Evolutionary conservation across 2,888 invertebrate genomes (phyloP), one percentile per base, ranked within the genome.

Genomic region (Nymphalis urticae): DNA sequence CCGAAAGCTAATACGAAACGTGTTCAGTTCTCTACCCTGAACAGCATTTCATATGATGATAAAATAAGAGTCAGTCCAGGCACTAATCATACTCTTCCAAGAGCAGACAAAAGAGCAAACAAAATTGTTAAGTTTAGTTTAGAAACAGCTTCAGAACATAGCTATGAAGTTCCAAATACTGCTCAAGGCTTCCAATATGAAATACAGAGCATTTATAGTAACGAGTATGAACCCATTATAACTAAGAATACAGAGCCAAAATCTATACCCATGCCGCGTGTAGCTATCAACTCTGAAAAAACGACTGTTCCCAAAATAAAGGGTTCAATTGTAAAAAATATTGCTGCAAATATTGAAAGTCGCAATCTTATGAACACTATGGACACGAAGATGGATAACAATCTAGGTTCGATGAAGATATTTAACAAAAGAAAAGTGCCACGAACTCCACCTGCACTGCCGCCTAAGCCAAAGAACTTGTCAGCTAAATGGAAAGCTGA

Each of bases 391-490:
- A 73, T 79, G 69, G 94, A 93, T 68, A 84, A 80, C 63, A 90
- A 85, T 72, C 77, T 83, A 65, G 87, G 86, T 71, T 83, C 89
- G 62, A 90, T 91, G 88, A 92, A 92, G 75, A 88, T 91, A 77
- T 90, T 92, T 73, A 93, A 93, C 75, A 93, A 89, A 75, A 88
- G 87, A 75, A 94, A 95, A 85, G 94, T 94, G 72, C 91, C 94
- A 78, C 89, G 95, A 80, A 94, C 94, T 74, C 96, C 96, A 69
- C 96, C 96, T 66, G 95, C 96, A 74, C 87, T 97, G 82, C 96
- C 97, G 71, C 96, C 97, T 59, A 96, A 97, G 88, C 96, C 96
- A 78, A 95, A 95, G 76, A 96, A 96, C 86, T 90, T 96, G 77
- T 93, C 94, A 80, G 95, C 91, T 80, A 95, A 94, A 93, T 95